Evolutionary conservation across 2,113 vertebrate genomes (phyloP).

Genomic region (Manacus vitellinus): DNA sequence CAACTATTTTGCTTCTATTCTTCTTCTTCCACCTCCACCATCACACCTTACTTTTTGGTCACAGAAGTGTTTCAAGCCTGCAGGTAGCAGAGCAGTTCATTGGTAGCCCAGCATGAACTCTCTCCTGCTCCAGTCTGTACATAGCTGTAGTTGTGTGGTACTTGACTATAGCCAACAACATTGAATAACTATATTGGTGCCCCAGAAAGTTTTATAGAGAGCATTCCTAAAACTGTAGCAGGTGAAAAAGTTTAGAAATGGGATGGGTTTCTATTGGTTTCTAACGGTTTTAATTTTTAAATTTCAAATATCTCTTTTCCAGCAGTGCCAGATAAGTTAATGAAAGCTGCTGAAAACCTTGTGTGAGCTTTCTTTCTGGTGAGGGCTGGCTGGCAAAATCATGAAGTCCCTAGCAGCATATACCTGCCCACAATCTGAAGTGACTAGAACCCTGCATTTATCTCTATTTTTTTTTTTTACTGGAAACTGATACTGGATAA

Average conservation of each 20-base stretch:
- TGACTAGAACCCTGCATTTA: not conserved
- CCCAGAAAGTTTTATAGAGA: not conserved
- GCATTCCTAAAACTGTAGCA: not conserved
- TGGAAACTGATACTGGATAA: not conserved
- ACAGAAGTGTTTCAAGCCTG: not conserved
- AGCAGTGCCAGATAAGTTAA: not conserved
- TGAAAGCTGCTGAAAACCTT: not conserved
- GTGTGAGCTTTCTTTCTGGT: not conserved
- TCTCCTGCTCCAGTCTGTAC: not conserved
- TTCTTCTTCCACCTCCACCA: not conserved
- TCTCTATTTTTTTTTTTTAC: not conserved
- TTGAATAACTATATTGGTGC: not conserved
- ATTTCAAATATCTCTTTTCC: not conserved
- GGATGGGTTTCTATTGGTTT: fast-evolving
- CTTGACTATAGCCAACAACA: not conserved
- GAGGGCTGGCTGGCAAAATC: not conserved
- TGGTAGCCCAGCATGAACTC: not conserved
- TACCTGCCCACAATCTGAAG: not conserved
- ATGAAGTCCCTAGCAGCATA: too few species aligned
- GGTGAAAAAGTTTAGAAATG: not conserved
- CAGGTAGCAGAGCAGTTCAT: not conserved
- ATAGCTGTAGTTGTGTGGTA: fast-evolving
- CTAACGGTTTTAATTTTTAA: not conserved
- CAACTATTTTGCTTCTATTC: not conserved
- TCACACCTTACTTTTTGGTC: not conserved